Percentiles rank a stretch among this genome's conserved stretches.
These are phyloP conservation scores for Tupaia tana DNA, from an alignment of 2,113 vertebrate genomes.

Conservation along the genomic window DNA sequence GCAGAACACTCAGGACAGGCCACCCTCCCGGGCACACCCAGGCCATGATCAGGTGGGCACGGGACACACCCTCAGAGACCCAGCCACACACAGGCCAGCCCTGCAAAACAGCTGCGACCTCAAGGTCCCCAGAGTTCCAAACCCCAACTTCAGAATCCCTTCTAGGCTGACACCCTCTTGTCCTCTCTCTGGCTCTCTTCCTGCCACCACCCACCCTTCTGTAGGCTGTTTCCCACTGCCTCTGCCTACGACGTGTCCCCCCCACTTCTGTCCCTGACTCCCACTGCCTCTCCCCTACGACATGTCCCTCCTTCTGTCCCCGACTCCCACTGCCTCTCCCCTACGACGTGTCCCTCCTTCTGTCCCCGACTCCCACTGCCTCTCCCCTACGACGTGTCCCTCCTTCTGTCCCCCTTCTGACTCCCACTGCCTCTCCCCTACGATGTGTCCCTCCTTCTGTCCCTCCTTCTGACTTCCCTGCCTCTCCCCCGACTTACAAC, in stretches of 20 bases:
- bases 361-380: too few species aligned
- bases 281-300: too few species aligned
- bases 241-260: too few species aligned
- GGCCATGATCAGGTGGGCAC: accelerated
- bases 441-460: neutral
- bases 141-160: neutral
- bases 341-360: too few species aligned
- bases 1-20: neutral
- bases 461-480: neutral
- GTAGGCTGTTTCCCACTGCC: too few species aligned
- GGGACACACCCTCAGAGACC: too few species aligned
- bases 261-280: too few species aligned
- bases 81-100: neutral
- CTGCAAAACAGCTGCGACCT: neutral
- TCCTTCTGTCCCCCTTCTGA: too few species aligned
- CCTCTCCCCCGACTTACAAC: too few species aligned
- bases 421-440: neutral
- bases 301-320: too few species aligned
- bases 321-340: neutral
- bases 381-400: too few species aligned
- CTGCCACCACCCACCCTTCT: too few species aligned
- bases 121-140: neutral
- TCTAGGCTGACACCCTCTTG: neutral
- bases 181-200: neutral
- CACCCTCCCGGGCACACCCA: neutral